phyloP scores from a whole-genome alignment of 2,797 vertebrate species.

The Aplochiton taeniatus region DNA sequence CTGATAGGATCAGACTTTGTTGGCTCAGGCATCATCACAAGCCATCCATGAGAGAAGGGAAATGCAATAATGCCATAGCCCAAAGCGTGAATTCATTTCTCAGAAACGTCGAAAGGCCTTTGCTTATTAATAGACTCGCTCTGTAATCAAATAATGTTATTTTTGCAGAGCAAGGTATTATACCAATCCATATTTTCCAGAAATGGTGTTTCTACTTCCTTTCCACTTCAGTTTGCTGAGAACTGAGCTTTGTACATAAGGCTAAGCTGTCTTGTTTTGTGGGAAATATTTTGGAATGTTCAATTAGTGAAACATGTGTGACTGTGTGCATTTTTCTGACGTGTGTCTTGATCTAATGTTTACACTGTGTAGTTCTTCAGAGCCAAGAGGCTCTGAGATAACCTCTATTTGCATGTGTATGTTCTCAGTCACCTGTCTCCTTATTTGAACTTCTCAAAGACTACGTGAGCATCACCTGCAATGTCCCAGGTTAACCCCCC shows the following conservation, averaged over 20 bases:
- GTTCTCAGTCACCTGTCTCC: not conserved
- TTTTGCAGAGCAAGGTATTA: conserved; percentile 18
- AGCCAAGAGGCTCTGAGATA: conserved; percentile 39
- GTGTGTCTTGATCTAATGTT: no score
- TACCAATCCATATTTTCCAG: no score
- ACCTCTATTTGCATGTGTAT: conserved; percentile 58
- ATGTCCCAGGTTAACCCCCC: conserved; percentile 49
- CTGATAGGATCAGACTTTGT: conserved; percentile 15
- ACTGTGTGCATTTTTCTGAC: conserved; percentile 14
- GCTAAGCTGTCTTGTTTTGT: conserved; percentile 5
- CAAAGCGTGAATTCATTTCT: conserved; percentile 31
- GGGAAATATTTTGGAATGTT: conserved; percentile 14
- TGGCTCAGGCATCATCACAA: not conserved
- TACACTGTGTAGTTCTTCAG: conserved; percentile 13
- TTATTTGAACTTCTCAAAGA: not conserved
- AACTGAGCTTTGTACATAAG: conserved; percentile 15
- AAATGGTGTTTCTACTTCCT: no score
- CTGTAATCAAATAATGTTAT: conserved; percentile 10
- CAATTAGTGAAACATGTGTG: conserved; percentile 19
- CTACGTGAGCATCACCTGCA: conserved; percentile 47
- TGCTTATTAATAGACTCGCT: conserved; percentile 27
- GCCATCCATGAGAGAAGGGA: conserved; percentile 13
- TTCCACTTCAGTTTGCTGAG: not conserved
- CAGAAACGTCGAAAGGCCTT: conserved; percentile 16
- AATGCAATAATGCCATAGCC: conserved; percentile 34